A percentile compares a stretch with the other conserved stretches of the same genome.
These are phyloP conservation scores for Gari tellinella DNA, from an alignment of 2,888 invertebrate genomes.

Conservation along the genomic window DNA sequence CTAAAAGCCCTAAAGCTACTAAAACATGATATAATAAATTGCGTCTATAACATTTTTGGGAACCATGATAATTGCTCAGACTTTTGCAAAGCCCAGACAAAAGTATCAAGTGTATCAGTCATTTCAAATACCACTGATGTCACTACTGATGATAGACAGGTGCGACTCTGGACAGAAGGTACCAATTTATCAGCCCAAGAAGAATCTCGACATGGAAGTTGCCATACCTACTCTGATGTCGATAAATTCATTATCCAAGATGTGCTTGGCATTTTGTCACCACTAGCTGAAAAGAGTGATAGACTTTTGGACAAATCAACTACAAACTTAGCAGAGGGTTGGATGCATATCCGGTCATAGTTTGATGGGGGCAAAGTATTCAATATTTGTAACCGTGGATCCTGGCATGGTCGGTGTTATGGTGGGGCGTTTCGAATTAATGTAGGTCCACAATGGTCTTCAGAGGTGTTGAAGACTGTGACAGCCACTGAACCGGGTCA, in stretches of 20 bases:
- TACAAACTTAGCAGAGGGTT: conserved; percentile 48
- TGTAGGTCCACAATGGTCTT: conserved; percentile 38
- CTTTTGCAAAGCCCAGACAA: conserved; percentile 28
- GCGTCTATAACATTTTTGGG: conserved; percentile 42
- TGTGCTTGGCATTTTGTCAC: too few species aligned
- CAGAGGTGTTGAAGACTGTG: conserved; percentile 8
- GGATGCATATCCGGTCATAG: conserved; percentile 53
- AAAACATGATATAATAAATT: conserved; percentile 47
- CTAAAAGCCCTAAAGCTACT: conserved; percentile 2
- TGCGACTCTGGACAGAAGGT: too few species aligned
- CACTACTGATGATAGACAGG: too few species aligned
- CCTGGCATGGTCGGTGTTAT: conserved; percentile 58
- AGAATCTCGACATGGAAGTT: not conserved
- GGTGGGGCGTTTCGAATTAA: conserved; percentile 30
- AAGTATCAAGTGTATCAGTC: too few species aligned
- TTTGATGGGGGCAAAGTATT: conserved; percentile 60
- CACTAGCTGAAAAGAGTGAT: conserved; percentile 27
- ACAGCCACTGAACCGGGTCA: conserved; percentile 19
- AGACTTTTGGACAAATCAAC: conserved; percentile 35
- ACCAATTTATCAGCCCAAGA: not conserved
- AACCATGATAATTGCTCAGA: conserved; percentile 40
- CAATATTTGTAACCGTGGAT: conserved; percentile 46
- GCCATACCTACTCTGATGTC: not conserved
- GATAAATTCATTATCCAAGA: too few species aligned
- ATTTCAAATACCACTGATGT: too few species aligned